Evolutionary conservation across 2,113 vertebrate species (phyloP).

Genomic region (Heloderma charlesbogerti): DNA sequence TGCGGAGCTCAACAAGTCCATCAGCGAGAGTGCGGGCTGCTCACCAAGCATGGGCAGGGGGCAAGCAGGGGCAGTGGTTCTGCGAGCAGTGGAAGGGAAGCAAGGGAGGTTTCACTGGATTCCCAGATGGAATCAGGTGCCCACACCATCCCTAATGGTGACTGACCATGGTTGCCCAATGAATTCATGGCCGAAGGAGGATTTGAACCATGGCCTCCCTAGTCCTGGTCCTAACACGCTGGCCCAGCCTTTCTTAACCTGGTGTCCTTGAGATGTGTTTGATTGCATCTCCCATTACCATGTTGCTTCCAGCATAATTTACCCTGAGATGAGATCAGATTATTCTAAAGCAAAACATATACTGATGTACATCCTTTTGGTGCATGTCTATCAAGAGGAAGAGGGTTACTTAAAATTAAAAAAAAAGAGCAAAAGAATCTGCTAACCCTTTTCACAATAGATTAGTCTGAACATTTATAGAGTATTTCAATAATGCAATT

Average conservation of each 20-base stretch:
- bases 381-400: accelerated
- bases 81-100: too few relatives aligned
- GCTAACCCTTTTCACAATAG: constrained; percentile 8
- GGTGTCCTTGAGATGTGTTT: neutral
- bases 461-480: constrained; percentile 44
- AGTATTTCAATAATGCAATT: constrained; percentile 56
- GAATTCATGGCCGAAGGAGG: neutral
- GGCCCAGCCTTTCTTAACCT: neutral
- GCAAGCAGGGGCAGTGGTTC: too few relatives aligned
- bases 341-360: neutral
- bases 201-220: neutral
- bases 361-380: neutral
- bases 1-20: too few relatives aligned
- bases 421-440: neutral
- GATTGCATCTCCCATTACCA: neutral
- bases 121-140: too few relatives aligned
- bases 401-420: neutral
- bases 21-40: too few relatives aligned
- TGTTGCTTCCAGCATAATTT: neutral
- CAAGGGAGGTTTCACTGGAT: too few relatives aligned
- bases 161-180: too few relatives aligned
- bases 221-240: neutral
- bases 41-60: too few relatives aligned
- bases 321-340: neutral
- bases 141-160: too few relatives aligned